phyloP scores from a whole-genome alignment of 1,140 invertebrate species.

The Drosophila rhopaloa region DNA sequence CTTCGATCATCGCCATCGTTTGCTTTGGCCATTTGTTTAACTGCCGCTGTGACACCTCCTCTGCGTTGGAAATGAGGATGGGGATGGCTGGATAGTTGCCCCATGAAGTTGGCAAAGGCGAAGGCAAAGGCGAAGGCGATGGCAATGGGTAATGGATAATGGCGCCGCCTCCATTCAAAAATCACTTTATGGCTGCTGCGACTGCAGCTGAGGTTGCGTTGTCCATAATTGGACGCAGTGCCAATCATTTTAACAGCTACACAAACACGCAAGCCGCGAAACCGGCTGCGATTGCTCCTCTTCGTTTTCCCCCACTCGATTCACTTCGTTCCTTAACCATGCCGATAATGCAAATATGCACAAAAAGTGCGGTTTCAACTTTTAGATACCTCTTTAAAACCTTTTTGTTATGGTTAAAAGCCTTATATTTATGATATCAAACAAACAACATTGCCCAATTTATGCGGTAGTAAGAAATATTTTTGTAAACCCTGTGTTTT shows the following conservation, averaged over 20 bases:
- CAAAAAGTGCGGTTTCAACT: background rate
- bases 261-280: conserved; percentile 68
- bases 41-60: conserved; percentile 69
- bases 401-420: too few species aligned
- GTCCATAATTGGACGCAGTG: conserved; percentile 79
- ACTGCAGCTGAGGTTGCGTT: conserved; percentile 38
- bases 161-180: conserved; percentile 79
- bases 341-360: conserved; percentile 70
- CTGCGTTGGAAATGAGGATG: conserved; percentile 15
- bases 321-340: conserved; percentile 6
- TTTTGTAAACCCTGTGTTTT: too few species aligned
- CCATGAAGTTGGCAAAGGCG: conserved; percentile 2
- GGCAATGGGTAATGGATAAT: conserved; percentile 40
- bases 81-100: conserved; percentile 1
- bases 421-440: too few species aligned
- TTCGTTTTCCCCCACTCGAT: conserved; percentile 9
- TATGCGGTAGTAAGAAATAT: too few species aligned
- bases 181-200: conserved; percentile 69
- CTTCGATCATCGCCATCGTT: conserved; percentile 52
- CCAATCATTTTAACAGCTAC: conserved; percentile 83
- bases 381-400: background rate
- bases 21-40: conserved; percentile 65
- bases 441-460: too few species aligned
- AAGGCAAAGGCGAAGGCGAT: background rate
- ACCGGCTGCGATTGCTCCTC: conserved; percentile 28